A percentile compares a stretch with the other conserved stretches of the same genome.
These are phyloP conservation scores for Neolamprologus cancellatus DNA, from an alignment of 2,113 vertebrate species.

Conservation along the genomic window DNA sequence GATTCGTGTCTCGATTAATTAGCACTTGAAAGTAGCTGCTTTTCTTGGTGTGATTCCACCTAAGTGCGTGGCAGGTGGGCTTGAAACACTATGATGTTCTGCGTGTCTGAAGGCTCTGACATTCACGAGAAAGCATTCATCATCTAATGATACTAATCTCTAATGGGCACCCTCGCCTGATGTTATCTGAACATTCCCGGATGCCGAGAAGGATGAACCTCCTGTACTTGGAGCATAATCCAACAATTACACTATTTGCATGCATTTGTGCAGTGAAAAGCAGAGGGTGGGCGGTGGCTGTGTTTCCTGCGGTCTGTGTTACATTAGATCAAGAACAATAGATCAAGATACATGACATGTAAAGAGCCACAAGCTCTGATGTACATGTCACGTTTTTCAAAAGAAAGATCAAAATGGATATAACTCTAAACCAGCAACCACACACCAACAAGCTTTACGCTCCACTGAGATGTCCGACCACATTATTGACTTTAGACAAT, in stretches of 20 bases:
- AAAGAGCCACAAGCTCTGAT: neutral
- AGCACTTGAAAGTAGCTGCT: constrained; percentile 12
- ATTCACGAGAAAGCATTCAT: constrained; percentile 32
- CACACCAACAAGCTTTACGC: neutral
- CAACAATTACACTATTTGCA: neutral
- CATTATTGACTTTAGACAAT: neutral
- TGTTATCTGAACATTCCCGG: neutral
- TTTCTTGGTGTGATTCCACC: constrained; percentile 19
- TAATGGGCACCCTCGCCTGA: neutral
- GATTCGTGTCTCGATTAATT: constrained; percentile 25
- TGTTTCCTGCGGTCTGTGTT: neutral
- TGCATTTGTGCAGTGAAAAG: neutral
- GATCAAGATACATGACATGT: neutral
- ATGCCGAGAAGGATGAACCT: neutral
- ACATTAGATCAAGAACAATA: neutral
- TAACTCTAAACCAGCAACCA: neutral
- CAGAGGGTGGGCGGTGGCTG: neutral
- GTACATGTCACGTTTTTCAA: neutral
- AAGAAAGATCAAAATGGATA: neutral
- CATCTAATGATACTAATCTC: constrained; percentile 16
- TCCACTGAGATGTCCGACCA: neutral
- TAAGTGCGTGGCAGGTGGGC: constrained; percentile 7
- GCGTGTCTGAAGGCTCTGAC: constrained; percentile 12
- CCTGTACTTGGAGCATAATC: neutral
- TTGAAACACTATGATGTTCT: constrained; percentile 11